Base-by-base conservation (phyloP, 2,797 vertebrate genomes). In the Spheniscus humboldti region DNA sequence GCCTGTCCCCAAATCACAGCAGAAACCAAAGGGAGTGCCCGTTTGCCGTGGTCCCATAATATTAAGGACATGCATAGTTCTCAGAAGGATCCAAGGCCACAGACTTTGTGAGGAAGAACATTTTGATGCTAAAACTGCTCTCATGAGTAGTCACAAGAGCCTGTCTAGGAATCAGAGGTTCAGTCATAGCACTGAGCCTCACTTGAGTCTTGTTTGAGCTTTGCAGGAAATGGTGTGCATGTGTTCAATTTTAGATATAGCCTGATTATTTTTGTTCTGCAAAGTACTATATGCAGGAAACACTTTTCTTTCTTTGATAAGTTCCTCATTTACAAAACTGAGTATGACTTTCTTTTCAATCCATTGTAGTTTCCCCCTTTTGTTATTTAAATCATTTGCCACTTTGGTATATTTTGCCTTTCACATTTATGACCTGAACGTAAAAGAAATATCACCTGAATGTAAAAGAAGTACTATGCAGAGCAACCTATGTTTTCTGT, bases 381-480 rank as follows among this genome's bases (percentile, higher is more conserved):
- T 33, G 5, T 55, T 88, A 77, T 59, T 73, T 56, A 73, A 85
- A 57, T 57, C 2, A 41, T 92, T 86, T 90, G 18, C 63, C 18
- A 30, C 67, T 96, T 94, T 25, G 15, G 30, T 74, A 19, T 55
- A 43, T 86, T 94, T 94, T 63, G 10, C 69, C 35, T 92, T 94
- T 92, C 35, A n/a, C 1, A 7, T 97, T 89, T 91, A 59, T 83
- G 73, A 74, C 9, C 30, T 83, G 56, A 89, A 52, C 60, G 30
- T n/a, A 33, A 62, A 47, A 76, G 39, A 83, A 37, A 2, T 76
- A 78, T 55, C 37, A 73, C 18, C 35, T 71, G 63, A 91, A 64
- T 13, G 31, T 33, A 67, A 55, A 85, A 91, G 64, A 88, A 47
- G 28, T 64, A 55, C 62, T 52, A 50, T 3, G 1, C 6, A 55